Conservation (phyloP, 1,140 invertebrate genomes). For the Cherax destructor region DNA sequence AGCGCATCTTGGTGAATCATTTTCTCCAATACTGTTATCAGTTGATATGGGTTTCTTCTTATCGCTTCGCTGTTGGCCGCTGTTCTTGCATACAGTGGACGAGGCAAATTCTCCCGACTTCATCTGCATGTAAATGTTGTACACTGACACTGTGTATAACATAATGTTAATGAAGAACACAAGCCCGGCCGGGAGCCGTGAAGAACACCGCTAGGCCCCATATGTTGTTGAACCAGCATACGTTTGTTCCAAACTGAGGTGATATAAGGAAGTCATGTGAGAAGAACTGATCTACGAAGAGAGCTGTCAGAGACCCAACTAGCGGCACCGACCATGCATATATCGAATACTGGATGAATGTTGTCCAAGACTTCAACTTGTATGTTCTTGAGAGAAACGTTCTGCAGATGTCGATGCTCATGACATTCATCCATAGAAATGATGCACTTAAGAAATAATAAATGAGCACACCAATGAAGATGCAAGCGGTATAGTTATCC, state of each 20-base stretch:
- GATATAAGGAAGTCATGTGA: constrained; percentile 24
- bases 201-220: constrained; percentile 75
- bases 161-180: constrained; percentile 75
- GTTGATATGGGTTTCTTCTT: not conserved
- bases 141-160: constrained; percentile 75
- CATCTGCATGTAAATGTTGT: constrained; percentile 65
- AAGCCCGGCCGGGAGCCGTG: constrained; percentile 74
- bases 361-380: constrained; percentile 53
- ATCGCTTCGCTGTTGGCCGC: no score
- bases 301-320: constrained; percentile 17
- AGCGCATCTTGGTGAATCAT: constrained; percentile 10
- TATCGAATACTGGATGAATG: constrained; percentile 66
- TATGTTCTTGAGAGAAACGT: constrained; percentile 66
- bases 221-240: constrained; percentile 70
- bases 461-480: constrained; percentile 33
- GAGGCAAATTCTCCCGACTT: constrained; percentile 65
- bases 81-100: constrained; percentile 38
- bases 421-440: constrained; percentile 71
- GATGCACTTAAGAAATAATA: constrained; percentile 67
- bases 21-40: not conserved
- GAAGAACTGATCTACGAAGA: constrained; percentile 50
- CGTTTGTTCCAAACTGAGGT: constrained; percentile 67
- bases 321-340: constrained; percentile 65
- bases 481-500: constrained; percentile 32
- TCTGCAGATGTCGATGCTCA: constrained; percentile 70